phyloP scores from a whole-genome alignment of 2,113 vertebrate species.

The Eretmochelys imbricata region DNA sequence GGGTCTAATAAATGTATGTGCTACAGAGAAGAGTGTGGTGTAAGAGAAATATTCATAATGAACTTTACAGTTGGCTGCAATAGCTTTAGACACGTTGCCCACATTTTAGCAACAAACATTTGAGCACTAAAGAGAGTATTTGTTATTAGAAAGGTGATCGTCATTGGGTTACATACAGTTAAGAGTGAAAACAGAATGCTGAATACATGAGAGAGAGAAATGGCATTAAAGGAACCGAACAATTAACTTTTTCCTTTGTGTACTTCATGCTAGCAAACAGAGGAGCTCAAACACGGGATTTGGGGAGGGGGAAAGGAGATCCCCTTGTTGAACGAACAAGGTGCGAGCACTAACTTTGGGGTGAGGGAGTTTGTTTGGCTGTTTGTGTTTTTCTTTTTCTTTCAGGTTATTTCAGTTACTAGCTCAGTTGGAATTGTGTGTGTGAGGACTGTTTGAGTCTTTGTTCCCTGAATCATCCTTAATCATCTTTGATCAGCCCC shows the following conservation, averaged over 20 bases:
- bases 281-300: no score
- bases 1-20: conserved; percentile 2
- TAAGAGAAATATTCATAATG: background rate
- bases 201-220: background rate
- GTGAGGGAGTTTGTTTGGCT: no score
- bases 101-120: background rate
- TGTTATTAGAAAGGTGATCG: background rate
- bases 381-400: no score
- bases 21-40: background rate
- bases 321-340: no score
- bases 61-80: conserved; percentile 12
- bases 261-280: background rate
- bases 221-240: background rate
- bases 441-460: no score
- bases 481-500: no score
- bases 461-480: no score
- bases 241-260: background rate
- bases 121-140: background rate
- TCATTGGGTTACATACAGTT: background rate
- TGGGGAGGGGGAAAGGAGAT: no score
- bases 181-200: background rate
- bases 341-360: no score
- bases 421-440: no score
- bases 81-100: background rate
- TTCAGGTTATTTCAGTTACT: no score